phyloP scores from a whole-genome alignment of 2,113 vertebrate species.

The Aphyosemion australe region DNA sequence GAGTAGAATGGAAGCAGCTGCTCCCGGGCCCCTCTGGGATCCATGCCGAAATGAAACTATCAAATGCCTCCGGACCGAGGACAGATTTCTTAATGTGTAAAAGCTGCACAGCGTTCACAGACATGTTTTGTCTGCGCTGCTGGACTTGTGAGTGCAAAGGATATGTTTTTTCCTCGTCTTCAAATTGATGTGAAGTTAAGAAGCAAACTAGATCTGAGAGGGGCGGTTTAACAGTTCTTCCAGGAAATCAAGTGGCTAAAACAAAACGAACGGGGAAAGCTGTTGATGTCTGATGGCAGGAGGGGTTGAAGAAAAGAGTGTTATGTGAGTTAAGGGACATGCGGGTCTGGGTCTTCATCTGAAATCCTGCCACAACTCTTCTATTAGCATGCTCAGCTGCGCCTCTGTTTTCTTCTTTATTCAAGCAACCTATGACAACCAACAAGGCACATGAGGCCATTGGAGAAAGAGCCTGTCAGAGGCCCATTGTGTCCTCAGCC shows the following conservation, averaged over 20 bases:
- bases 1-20: constrained; percentile 74
- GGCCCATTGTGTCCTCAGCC: constrained; percentile 62
- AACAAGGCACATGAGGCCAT: constrained; percentile 73
- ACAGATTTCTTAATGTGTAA: constrained; percentile 78
- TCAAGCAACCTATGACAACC: constrained; percentile 69
- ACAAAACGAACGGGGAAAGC: constrained; percentile 40
- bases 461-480: constrained; percentile 70
- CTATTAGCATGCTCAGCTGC: constrained; percentile 78
- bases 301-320: constrained; percentile 37
- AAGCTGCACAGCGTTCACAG: constrained; percentile 67
- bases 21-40: constrained; percentile 66
- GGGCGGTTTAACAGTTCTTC: constrained; percentile 24
- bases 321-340: constrained; percentile 13
- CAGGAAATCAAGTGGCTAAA: constrained; percentile 55
- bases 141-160: constrained; percentile 53
- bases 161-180: background rate
- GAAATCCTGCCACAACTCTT: constrained; percentile 72
- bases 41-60: constrained; percentile 70
- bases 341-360: constrained; percentile 50
- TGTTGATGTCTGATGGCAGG: constrained; percentile 24
- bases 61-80: constrained; percentile 71
- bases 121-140: constrained; percentile 74
- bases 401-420: constrained; percentile 70
- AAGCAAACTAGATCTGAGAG: constrained; percentile 23
- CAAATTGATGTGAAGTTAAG: constrained; percentile 25